Conservation (phyloP, 2,113 vertebrate genomes). For the Peromyscus maniculatus region DNA sequence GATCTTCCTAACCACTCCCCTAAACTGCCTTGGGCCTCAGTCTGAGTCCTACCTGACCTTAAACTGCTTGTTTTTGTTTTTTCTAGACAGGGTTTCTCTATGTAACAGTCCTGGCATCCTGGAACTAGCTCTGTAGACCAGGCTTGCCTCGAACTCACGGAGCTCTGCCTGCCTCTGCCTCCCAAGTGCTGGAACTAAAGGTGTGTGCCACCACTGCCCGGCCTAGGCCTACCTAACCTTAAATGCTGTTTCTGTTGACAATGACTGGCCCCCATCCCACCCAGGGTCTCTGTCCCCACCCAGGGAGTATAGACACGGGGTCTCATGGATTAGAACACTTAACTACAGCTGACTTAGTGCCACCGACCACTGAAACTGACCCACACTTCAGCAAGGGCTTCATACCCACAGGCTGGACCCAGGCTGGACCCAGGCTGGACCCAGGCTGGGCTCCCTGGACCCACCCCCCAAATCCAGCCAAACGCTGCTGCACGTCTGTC, state of each 20-base stretch:
- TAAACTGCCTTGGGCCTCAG: not conserved
- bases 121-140: not conserved
- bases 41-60: not conserved
- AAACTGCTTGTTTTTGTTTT: not conserved
- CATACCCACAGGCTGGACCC: accelerated
- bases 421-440: accelerated
- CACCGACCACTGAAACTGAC: not conserved
- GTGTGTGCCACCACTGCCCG: not conserved
- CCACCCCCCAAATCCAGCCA: not conserved
- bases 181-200: not conserved
- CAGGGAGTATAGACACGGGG: not conserved
- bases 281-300: not conserved
- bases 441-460: no score
- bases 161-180: not conserved
- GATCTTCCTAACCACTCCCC: accelerated
- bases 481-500: not conserved
- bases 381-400: not conserved
- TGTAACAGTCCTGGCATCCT: not conserved
- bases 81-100: not conserved
- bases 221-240: not conserved
- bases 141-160: not conserved
- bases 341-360: not conserved
- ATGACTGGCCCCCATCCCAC: not conserved
- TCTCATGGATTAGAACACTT: not conserved
- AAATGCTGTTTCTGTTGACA: not conserved